A percentile compares a stretch with the other conserved stretches of the same genome.
phyloP scores from a whole-genome alignment of 2,797 vertebrate genomes.

The Diceros bicornis region DNA sequence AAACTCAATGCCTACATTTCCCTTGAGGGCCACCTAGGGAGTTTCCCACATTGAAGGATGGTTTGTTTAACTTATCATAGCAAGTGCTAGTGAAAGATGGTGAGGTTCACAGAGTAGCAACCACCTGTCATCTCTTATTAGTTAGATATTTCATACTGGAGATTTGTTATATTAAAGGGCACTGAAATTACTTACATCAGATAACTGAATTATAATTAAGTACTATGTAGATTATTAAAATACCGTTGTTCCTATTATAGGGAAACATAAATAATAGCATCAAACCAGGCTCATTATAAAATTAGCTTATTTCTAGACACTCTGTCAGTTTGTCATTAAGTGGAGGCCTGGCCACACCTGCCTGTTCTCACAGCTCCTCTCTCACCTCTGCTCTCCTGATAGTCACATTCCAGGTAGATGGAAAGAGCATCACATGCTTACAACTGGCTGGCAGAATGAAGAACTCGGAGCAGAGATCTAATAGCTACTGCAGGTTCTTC shows the following conservation, averaged over 20 bases:
- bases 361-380: background rate
- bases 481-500: background rate
- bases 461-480: background rate
- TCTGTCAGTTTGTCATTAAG: background rate
- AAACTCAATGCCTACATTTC: constrained; percentile 39
- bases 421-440: fast-evolving
- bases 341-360: background rate
- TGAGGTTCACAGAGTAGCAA: constrained; percentile 65
- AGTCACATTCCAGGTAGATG: fast-evolving
- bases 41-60: constrained; percentile 69
- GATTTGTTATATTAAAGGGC: constrained; percentile 82
- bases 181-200: constrained; percentile 81
- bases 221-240: constrained; percentile 82
- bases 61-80: constrained; percentile 36
- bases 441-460: fast-evolving
- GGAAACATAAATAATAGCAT: constrained; percentile 72
- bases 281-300: constrained; percentile 74
- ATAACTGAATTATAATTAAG: constrained; percentile 84
- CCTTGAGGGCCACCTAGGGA: constrained; percentile 65
- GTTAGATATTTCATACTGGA: constrained; percentile 74
- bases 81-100: constrained; percentile 64
- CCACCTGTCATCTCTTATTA: constrained; percentile 82
- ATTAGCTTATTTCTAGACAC: constrained; percentile 46
- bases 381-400: background rate
- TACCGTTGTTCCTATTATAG: constrained; percentile 23